Evolutionary conservation across 2,113 vertebrate species (phyloP), one percentile per base, ranked within the genome.

Genomic region (Telmatochromis sp.): DNA sequence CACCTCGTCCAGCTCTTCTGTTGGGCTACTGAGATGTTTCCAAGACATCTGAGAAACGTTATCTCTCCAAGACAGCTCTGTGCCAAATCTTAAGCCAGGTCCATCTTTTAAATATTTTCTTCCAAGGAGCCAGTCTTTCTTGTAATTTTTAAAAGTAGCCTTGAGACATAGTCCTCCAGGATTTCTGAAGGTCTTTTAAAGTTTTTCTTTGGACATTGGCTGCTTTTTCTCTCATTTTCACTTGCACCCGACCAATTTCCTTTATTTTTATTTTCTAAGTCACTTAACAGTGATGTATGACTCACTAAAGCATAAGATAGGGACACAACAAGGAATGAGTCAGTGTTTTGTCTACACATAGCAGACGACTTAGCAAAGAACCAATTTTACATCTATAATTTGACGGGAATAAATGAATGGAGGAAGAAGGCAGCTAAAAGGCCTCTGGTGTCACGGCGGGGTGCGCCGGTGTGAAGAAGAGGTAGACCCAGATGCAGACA

Each of bases 301-400:
- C 5, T 73, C 65, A 73, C 21, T 45, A 0, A 73, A 45, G 65
- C 37, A 45, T 17, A 45, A 73, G 2, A 73, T 3, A 45, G 21
- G 12, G 3, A 45, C 7, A 26, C 13, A 26, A 26, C 8, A 73
- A 45, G 21, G 37, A 0, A 45, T 26, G 65, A 73, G 37, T 73
- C 65, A 73, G 8, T 73, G 37, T 73, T 73, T 42, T 45, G 37
- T 45, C 65, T 45, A 26, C 65, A 45, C 65, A 45, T 73, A 26
- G 35, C 7, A 73, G 37, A 73, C 2, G 13, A 45, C 21, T 45
- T 45, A 26, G 13, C 13, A 73, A 73, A 45, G 21, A 45, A 45
- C 37, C 8, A 1, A 26, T 73, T 45, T 73, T 5, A 73, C 15
- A 45, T 23, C 21, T 23, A 9, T 42, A 73, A 23, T 73, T 26